Evolutionary conservation across 2,113 vertebrate genomes (phyloP).

Genomic region (Oxygymnocypris stewartii): DNA sequence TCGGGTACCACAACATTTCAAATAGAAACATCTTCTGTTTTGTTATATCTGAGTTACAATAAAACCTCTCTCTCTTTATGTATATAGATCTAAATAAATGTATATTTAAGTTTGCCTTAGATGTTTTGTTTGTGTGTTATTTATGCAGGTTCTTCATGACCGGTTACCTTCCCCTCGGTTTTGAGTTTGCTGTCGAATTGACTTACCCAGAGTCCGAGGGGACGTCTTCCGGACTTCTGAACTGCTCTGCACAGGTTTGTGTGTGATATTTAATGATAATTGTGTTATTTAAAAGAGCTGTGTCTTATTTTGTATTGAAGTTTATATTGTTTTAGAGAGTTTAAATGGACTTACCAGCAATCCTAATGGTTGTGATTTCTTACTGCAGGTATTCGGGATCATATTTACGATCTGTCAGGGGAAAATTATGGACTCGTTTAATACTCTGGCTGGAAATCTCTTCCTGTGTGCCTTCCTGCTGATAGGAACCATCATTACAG

Average conservation of each 20-base stretch:
- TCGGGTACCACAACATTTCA: constrained; percentile 82
- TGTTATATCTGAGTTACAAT: not conserved
- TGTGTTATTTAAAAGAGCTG: not conserved
- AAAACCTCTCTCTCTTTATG: not conserved
- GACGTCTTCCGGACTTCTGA: constrained; percentile 92
- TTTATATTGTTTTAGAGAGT: not conserved
- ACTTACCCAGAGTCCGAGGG: constrained; percentile 95
- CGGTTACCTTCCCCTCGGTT: constrained; percentile 92
- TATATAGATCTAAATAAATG: no score
- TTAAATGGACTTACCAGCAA: not conserved
- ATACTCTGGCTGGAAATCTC: constrained; percentile 83
- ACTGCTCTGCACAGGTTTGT: constrained; percentile 90
- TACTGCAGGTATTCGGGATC: constrained; percentile 89
- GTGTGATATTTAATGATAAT: not conserved
- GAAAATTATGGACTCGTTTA: constrained; percentile 83
- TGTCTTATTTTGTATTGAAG: not conserved
- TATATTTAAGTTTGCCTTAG: not conserved
- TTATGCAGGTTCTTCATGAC: constrained; percentile 92
- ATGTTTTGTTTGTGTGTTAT: constrained; percentile 3
- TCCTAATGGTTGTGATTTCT: constrained; percentile 31
- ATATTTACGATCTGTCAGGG: constrained; percentile 90
- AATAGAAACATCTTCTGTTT: not conserved
- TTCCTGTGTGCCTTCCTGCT: constrained; percentile 85
- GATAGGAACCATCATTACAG: constrained; percentile 83
- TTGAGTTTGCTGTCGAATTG: constrained; percentile 94